Evolutionary conservation across 2,113 vertebrate genomes (phyloP), one percentile per base, ranked within the genome.

Genomic region (Vidua macroura): DNA sequence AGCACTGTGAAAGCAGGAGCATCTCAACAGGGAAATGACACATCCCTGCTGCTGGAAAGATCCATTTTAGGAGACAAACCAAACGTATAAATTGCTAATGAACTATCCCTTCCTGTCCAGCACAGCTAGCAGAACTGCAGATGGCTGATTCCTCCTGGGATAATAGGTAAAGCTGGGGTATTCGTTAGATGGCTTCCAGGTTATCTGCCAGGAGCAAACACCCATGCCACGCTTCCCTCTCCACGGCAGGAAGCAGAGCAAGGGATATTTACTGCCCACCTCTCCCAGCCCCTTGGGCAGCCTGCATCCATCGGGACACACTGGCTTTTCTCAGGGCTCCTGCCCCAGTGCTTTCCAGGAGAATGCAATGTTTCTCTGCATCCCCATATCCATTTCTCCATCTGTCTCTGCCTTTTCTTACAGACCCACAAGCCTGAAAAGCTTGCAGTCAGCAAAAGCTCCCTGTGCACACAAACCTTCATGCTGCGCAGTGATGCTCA

Each of bases 21-120:
- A 84, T 83, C 93, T 90, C 92, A 84, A 58, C 9, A 2, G 90
- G 88, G 83, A 95, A 93, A 83, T 91, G 90, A 66, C 92, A 88
- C 90, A 92, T 94, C 86, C 53, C 80, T 76, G 62, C 77, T 81
- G 88, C 80, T 90, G 60, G 68, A 70, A 83, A 88, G 66, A 95
- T 81, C 88, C 94, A 75, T 86, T 88, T 86, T 86, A 88, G 76
- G 58, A 92, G 85, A 49, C 73, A 93, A 92, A 96, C 73, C 27
- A 30, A 94, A 95, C 0, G 2, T n/a, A 90, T 84, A 92, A 88
- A 96, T 95, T 88, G 86, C 94, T 92, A 95, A 90, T 95, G 86
- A 93, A 46, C 89, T 89, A 46, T 46, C 58, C 62, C 66, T 95
- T 93, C 91, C 88, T 63, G 70, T 52, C 66, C 81, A 53, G 84